Conservation (phyloP, 2,888 invertebrate genomes). For the Microdon myrmicae region DNA sequence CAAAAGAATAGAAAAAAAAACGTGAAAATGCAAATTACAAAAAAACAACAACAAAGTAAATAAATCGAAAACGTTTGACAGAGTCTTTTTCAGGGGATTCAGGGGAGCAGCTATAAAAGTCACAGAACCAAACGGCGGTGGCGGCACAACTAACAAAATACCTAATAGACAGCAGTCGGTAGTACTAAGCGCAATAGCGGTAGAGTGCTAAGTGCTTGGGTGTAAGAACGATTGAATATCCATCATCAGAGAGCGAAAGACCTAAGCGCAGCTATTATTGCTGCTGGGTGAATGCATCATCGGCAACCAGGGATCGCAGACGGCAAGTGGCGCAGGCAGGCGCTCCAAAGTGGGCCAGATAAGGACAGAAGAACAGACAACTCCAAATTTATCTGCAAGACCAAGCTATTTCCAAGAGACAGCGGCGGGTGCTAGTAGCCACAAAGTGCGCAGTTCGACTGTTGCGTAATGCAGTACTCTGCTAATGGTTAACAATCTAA, state of each 20-base stretch:
- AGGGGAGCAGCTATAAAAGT: slow-evolving; percentile 10
- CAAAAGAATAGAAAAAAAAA: slow-evolving; percentile 40
- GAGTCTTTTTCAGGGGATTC: slow-evolving; percentile 1
- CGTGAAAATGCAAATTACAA: slow-evolving; percentile 47
- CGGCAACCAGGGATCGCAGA: slow-evolving; percentile 1
- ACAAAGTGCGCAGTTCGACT: slow-evolving; percentile 24
- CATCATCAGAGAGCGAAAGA: slow-evolving; percentile 14
- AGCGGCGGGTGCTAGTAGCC: no score
- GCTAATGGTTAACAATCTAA: slow-evolving; percentile 28
- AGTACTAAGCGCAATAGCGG: slow-evolving; percentile 6
- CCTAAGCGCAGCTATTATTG: no score
- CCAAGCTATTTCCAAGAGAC: no score
- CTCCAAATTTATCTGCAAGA: slow-evolving; percentile 27
- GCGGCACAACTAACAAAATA: slow-evolving; percentile 20
- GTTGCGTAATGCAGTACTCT: slow-evolving; percentile 35
- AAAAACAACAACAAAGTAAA: slow-evolving; percentile 15
- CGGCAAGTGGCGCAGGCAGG: slow-evolving; percentile 31
- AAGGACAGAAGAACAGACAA: slow-evolving; percentile 21
- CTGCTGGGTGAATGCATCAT: background rate
- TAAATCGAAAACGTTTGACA: slow-evolving; percentile 47
- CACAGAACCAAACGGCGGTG: slow-evolving; percentile 1
- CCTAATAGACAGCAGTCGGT: slow-evolving; percentile 20
- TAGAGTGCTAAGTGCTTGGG: slow-evolving; percentile 21
- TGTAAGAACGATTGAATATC: slow-evolving; percentile 46
- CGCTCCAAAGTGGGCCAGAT: no score